These are phyloP conservation scores for Akabosia matsudoensis DNA, from an alignment of 1,140 invertebrate species.

Conservation along the genomic window DNA sequence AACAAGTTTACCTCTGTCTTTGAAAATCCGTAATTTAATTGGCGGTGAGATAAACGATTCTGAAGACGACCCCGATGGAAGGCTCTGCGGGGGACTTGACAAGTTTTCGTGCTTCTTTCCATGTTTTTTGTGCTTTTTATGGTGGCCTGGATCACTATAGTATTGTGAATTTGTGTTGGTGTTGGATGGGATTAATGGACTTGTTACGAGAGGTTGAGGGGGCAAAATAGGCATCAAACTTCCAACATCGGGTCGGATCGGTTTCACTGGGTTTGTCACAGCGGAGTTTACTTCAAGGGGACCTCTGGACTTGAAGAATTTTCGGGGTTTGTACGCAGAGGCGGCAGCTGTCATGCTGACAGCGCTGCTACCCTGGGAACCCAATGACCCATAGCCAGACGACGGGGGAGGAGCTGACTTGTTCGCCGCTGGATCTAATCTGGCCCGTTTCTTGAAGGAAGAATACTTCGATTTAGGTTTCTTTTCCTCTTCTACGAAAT, in stretches of 20 bases:
- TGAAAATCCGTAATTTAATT: constrained; percentile 64
- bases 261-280: not conserved
- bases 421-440: constrained; percentile 23
- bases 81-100: not conserved
- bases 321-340: constrained; percentile 69
- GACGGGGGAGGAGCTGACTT: not conserved
- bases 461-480: constrained; percentile 10
- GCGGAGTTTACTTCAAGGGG: constrained; percentile 30
- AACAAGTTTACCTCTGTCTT: constrained; percentile 57
- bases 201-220: constrained; percentile 9
- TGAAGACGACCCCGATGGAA: not conserved
- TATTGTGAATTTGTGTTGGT: constrained; percentile 38
- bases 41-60: constrained; percentile 48
- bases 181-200: constrained; percentile 47
- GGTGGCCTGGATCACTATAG: not conserved
- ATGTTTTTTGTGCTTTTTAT: not conserved
- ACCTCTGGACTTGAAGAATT: constrained; percentile 80
- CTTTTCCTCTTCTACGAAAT: not conserved
- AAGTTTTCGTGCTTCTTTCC: constrained; percentile 9
- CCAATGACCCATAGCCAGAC: not conserved
- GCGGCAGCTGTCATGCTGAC: constrained; percentile 48
- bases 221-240: constrained; percentile 23
- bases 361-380: not conserved
- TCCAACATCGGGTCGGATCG: constrained; percentile 12
- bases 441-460: constrained; percentile 33